Evolutionary conservation across 2,797 vertebrate genomes (phyloP).

Genomic region (Lutjanus argentimaculatus): DNA sequence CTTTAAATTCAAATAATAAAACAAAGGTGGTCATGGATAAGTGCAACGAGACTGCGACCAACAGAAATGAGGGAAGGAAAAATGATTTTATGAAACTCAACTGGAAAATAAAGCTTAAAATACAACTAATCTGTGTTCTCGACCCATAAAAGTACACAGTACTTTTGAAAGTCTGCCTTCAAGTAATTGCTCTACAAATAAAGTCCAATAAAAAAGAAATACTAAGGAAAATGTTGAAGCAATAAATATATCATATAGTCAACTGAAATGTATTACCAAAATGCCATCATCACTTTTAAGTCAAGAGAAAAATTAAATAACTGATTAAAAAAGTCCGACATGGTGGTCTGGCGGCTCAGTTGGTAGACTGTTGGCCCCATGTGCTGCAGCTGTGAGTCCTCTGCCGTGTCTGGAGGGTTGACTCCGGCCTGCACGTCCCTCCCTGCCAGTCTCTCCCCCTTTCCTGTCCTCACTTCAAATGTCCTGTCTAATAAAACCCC

Average conservation of each 20-base stretch:
- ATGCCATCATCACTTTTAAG: background rate
- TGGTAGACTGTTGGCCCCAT: too few species aligned
- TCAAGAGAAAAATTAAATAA: background rate
- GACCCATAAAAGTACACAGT: background rate
- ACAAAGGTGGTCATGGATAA: slow-evolving; percentile 27
- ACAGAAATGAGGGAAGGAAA: slow-evolving; percentile 17
- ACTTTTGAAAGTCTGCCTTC: background rate
- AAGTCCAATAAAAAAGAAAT: background rate
- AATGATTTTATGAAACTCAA: background rate
- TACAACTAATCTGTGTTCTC: background rate
- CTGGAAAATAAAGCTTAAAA: slow-evolving; percentile 31
- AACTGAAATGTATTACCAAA: background rate
- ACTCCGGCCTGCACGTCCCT: too few species aligned
- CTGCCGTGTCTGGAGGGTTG: too few species aligned
- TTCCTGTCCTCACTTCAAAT: too few species aligned
- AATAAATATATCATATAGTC: background rate
- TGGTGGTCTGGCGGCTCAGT: background rate
- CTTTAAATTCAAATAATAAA: slow-evolving; percentile 48
- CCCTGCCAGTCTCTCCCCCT: too few species aligned
- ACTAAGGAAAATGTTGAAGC: too few species aligned
- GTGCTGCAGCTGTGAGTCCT: too few species aligned
- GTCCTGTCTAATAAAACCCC: too few species aligned
- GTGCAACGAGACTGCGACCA: background rate
- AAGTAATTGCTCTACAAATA: background rate
- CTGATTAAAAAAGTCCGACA: background rate